Evolutionary conservation across 1,140 invertebrate species (phyloP).

Genomic region (Lepidostoma basale): DNA sequence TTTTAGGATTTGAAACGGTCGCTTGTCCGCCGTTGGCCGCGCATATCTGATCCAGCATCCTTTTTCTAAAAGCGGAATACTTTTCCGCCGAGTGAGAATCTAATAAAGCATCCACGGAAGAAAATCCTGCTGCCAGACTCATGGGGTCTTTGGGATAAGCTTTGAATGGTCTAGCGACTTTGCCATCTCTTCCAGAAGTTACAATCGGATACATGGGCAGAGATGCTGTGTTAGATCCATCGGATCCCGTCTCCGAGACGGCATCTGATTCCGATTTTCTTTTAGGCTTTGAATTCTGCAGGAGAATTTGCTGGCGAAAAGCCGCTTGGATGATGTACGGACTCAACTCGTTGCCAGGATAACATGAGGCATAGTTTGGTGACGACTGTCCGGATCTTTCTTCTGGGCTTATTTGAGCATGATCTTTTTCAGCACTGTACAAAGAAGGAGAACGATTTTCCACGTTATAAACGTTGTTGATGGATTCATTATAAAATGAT

Average conservation of each 20-base stretch:
- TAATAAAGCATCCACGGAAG: conserved; percentile 55
- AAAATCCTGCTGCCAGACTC: conserved; percentile 60
- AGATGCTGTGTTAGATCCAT: conserved; percentile 14
- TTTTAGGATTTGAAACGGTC: conserved; percentile 67
- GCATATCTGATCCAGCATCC: conserved; percentile 69
- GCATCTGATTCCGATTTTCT: conserved; percentile 32
- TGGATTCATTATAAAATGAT: background rate
- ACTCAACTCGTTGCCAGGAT: conserved; percentile 43
- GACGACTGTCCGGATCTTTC: conserved; percentile 8
- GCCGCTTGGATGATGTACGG: conserved; percentile 40
- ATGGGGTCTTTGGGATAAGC: conserved; percentile 74
- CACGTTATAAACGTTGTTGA: background rate
- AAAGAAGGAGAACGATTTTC: conserved; percentile 41
- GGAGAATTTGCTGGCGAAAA: conserved; percentile 29
- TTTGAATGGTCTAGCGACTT: conserved; percentile 69
- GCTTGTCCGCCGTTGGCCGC: conserved; percentile 62
- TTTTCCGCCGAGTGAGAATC: conserved; percentile 64
- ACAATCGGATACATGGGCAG: conserved; percentile 34
- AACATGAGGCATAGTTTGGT: conserved; percentile 32
- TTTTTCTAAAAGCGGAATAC: conserved; percentile 70
- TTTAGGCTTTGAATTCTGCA: conserved; percentile 8
- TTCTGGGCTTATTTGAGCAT: background rate
- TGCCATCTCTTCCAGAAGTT: conserved; percentile 48
- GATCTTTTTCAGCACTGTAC: conserved; percentile 17
- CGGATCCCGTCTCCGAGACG: conserved; percentile 34